Evolutionary conservation across 2,113 vertebrate species (phyloP).

Genomic region (Asarcornis scutulata): DNA sequence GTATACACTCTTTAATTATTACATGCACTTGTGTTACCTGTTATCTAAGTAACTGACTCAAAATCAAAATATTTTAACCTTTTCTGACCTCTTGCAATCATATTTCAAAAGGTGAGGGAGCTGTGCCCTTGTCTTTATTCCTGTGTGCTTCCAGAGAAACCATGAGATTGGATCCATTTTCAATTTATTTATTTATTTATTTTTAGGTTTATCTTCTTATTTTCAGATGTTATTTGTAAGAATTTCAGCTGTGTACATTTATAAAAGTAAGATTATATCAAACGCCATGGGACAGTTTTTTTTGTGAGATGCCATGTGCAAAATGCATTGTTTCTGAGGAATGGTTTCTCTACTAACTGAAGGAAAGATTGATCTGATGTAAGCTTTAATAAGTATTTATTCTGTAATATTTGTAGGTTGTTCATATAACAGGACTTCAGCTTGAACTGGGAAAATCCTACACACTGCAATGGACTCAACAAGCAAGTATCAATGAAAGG

Average conservation of each 20-base stretch:
- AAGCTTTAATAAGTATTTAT: background rate
- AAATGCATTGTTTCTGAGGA: background rate
- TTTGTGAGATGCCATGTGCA: background rate
- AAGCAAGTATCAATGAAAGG: background rate
- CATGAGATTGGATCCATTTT: background rate
- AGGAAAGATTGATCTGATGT: background rate
- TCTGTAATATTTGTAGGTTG: conserved; percentile 47
- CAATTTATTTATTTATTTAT: too few species aligned
- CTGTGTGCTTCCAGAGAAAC: background rate
- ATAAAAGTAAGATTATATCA: background rate
- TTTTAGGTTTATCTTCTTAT: background rate
- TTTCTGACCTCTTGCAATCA: background rate
- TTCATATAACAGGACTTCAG: conserved; percentile 40
- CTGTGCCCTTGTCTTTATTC: background rate
- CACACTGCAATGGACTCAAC: conserved; percentile 44
- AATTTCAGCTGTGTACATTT: background rate
- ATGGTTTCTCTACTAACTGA: background rate
- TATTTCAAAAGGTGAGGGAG: background rate
- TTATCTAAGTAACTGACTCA: background rate
- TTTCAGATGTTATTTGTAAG: background rate
- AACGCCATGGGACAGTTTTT: rapidly evolving
- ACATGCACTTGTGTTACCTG: background rate
- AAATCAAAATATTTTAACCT: background rate
- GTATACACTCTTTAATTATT: background rate
- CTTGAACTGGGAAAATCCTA: conserved; percentile 68